Percentiles rank a stretch among this genome's conserved stretches.
These are phyloP conservation scores for Anseranas semipalmata DNA, from an alignment of 2,113 vertebrate genomes.

Conservation along the genomic window DNA sequence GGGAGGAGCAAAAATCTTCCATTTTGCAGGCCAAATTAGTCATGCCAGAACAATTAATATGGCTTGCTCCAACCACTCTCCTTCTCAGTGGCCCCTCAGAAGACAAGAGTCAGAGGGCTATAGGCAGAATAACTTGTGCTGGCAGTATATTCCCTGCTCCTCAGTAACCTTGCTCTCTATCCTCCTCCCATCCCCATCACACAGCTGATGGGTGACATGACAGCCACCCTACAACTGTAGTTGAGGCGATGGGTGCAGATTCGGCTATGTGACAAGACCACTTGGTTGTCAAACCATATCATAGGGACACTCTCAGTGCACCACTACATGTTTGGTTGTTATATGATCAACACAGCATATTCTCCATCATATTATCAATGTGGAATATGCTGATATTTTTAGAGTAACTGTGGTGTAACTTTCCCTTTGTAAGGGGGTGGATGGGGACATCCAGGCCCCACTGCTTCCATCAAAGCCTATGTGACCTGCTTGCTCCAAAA, in stretches of 20 bases:
- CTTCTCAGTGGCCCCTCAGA: background rate
- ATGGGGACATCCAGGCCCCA: background rate
- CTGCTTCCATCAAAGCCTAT: background rate
- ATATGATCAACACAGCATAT: no score
- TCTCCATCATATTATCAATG: background rate
- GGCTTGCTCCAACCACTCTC: background rate
- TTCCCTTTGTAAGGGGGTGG: background rate
- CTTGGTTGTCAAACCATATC: background rate
- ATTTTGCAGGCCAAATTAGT: background rate
- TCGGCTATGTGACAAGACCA: background rate
- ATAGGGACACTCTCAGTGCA: background rate
- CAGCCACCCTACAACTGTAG: background rate
- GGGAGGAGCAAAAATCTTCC: background rate
- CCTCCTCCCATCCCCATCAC: background rate
- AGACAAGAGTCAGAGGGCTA: background rate
- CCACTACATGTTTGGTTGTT: background rate
- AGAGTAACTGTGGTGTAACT: background rate
- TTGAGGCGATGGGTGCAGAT: background rate
- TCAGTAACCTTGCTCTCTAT: background rate
- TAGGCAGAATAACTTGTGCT: background rate
- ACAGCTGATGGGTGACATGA: background rate
- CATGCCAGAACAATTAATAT: background rate
- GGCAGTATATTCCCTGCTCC: background rate
- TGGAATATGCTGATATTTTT: background rate
- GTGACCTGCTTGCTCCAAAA: background rate